Conservation (phyloP, 2,113 vertebrate species). For the Sphaerodactylus townsendi region DNA sequence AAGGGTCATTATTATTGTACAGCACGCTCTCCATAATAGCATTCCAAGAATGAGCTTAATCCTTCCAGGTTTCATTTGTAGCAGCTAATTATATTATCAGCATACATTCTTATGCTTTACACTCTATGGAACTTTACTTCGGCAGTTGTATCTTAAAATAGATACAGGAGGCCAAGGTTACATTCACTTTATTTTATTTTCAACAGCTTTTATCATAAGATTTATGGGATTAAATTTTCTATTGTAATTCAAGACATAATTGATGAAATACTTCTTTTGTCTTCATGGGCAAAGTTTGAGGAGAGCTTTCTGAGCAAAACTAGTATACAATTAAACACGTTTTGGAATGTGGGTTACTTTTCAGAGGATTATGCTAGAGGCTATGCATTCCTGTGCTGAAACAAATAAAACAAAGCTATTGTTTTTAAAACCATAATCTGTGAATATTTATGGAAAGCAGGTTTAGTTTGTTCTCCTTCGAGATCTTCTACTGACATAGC, state of each 20-base stretch:
- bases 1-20: constrained; percentile 75
- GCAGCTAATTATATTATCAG: constrained; percentile 73
- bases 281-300: constrained; percentile 39
- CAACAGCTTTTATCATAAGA: constrained; percentile 67
- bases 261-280: constrained; percentile 33
- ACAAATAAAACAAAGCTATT: background rate
- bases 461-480: background rate
- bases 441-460: constrained; percentile 11
- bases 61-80: constrained; percentile 68
- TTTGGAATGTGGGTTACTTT: background rate
- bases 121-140: constrained; percentile 69
- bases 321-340: constrained; percentile 27
- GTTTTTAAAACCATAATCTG: constrained; percentile 18
- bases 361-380: constrained; percentile 3
- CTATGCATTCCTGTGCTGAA: background rate
- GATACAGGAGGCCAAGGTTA: constrained; percentile 40
- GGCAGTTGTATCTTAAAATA: constrained; percentile 74
- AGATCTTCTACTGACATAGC: background rate
- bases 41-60: constrained; percentile 74
- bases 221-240: constrained; percentile 66
- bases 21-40: constrained; percentile 61
- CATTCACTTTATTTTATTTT: constrained; percentile 60
- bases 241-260: constrained; percentile 43
- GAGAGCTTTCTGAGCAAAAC: constrained; percentile 36
- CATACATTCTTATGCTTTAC: constrained; percentile 69